Evolutionary conservation across 2,888 invertebrate species (phyloP), one percentile per base, ranked within the genome.

Genomic region (Andricus quercusramuli): DNA sequence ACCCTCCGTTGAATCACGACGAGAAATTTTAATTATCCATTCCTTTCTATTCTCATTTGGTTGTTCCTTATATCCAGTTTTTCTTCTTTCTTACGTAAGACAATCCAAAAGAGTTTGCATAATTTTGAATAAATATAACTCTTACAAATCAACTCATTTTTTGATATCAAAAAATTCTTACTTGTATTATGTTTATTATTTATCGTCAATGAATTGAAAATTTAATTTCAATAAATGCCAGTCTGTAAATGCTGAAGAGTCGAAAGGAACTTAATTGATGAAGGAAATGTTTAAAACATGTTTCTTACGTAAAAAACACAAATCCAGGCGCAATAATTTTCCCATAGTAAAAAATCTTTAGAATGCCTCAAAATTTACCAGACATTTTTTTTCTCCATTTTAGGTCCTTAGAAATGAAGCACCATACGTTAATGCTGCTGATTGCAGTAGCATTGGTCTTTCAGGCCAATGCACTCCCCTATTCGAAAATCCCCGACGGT

Each of bases 391-490:
- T 44, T 79, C 41, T 41, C 4, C 15, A 67, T 74, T 85, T 1
- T 81, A 89, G 89, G 83, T 86, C 66, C 51, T 62, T 77, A 32
- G 83, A 82, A 79, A 90, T 90, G 90, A 87, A 80, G 78, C 80
- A 84, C 82, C 32, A n/a, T 74, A 82, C 81, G 25, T 82, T 85
- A 79, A 81, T 88, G 47, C 80, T 89, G 83, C 83, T 89, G 29
- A 85, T 85, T 77, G 85, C 88, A 79, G 86, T 83, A 78, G 81
- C 85, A 77, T 87, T 87, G 65, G 82, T 65, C 68, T 83, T 83
- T 22, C 82, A 82, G 41, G 86, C 76, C 37, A 83, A 84, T 62
- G 88, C 85, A 17, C 82, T 83, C 11, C 87, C 89, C 3, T 87
- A 89, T 59, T 84, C 87, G 2, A 85, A 83, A 29, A 83, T 85